Base-by-base conservation (phyloP, 2,888 invertebrate genomes). In the Phaedon cochleariae region DNA sequence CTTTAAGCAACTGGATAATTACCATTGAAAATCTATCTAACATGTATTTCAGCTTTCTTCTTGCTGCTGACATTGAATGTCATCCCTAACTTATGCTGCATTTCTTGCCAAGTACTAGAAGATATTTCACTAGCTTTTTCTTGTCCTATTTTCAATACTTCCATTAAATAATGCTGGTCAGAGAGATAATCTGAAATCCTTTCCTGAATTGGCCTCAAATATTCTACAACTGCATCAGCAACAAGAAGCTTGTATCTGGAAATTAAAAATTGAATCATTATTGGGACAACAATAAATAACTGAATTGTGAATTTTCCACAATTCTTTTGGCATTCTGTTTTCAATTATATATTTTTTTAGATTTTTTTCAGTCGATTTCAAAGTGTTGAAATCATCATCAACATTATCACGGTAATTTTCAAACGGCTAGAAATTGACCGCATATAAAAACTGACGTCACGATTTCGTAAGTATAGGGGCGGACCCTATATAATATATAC, bases 141-240 rank as follows among this genome's bases (percentile, higher is more conserved):
- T 10, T 85, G 80, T 4, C 92, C 92, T 18, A 79, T 74, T 58
- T 84, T 79, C 20, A 92, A 79, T 3, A 90, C 79, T 29, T 84
- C 81, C n/a, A 86, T 77, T 68, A 96, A 82, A 82, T 91, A 89
- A 18, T 83, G 85, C 52, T 87, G 88, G 68, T 91, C 88, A 46
- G 84, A 79, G 64, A 90, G 79, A 71, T 91, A 85, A 61, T 86
- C 79, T 1, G 84, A 74, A 68, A 90, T 87, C 80, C 87, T 84
- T 53, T 84, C 80, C 70, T 90, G 87, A 73, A 95, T 92, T 1
- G 95, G 95, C 45, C 83, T 85, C 22, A 95, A 77, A 78, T 88
- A 87, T 69, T 89, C 88, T 29, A 91, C 86, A 0, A 95, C 81
- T n/a, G 88, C 87, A 62, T 94, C 92, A 0, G 93, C 91, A 1